A percentile compares a stretch with the other conserved stretches of the same genome.
phyloP scores from a whole-genome alignment of 2,888 invertebrate genomes.

The Cryptocheilus praepositus region DNA sequence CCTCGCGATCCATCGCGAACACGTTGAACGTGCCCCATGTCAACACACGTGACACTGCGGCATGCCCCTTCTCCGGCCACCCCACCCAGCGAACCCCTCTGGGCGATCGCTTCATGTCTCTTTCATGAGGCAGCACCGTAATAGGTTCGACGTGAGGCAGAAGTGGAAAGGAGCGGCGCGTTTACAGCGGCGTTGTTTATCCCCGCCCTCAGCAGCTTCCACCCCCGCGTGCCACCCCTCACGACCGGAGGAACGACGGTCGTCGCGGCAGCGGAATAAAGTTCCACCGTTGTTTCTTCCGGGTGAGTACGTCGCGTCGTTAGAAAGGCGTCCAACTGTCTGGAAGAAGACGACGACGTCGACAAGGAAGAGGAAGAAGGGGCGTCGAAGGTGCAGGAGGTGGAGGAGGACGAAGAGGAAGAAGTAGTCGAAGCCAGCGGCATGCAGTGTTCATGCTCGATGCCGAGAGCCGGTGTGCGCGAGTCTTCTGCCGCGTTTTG shows the following conservation, averaged over 20 bases:
- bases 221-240: not conserved
- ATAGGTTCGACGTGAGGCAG: constrained; percentile 58
- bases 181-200: constrained; percentile 57
- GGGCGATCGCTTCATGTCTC: constrained; percentile 55
- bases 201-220: constrained; percentile 18
- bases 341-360: constrained; percentile 51
- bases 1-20: constrained; percentile 41
- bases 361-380: constrained; percentile 19
- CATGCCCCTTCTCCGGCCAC: constrained; percentile 17
- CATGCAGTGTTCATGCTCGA: constrained; percentile 46
- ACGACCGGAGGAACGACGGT: constrained; percentile 29
- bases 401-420: constrained; percentile 16
- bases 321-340: constrained; percentile 62
- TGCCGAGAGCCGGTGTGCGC: constrained; percentile 41
- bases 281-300: constrained; percentile 62
- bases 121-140: constrained; percentile 56
- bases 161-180: constrained; percentile 48
- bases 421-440: constrained; percentile 33
- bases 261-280: constrained; percentile 51
- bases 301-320: constrained; percentile 59
- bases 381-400: constrained; percentile 18
- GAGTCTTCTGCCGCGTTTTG: constrained; percentile 55
- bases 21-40: constrained; percentile 51
- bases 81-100: constrained; percentile 27
- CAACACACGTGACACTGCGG: constrained; percentile 54